These are phyloP conservation scores for Capromys pilorides DNA, from an alignment of 2,797 vertebrate genomes.

Conservation along the genomic window DNA sequence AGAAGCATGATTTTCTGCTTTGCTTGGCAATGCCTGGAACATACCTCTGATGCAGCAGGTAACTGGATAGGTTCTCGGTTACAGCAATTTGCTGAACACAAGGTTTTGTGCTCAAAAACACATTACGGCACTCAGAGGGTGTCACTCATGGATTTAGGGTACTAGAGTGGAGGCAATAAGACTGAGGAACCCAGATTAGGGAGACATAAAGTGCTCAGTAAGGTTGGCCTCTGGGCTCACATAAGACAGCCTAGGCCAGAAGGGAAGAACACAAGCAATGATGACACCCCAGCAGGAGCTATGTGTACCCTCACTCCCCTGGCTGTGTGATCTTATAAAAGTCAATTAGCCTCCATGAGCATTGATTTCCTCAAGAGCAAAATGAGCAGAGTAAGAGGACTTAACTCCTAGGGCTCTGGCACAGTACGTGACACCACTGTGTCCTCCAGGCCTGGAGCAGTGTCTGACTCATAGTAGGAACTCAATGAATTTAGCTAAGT, in stretches of 20 bases:
- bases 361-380: neutral
- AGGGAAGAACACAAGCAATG: neutral
- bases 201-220: neutral
- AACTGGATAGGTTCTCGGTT: slow-evolving; percentile 84
- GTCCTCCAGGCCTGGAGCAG: neutral
- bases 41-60: slow-evolving; percentile 84
- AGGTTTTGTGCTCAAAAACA: slow-evolving; percentile 80
- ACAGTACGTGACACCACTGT: neutral
- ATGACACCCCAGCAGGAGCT: neutral
- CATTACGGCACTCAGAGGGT: slow-evolving; percentile 69
- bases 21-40: slow-evolving; percentile 85
- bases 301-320: neutral
- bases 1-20: slow-evolving; percentile 84
- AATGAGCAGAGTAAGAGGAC: neutral
- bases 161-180: neutral
- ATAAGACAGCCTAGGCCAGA: neutral
- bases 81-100: slow-evolving; percentile 85
- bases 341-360: neutral
- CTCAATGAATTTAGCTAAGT: neutral
- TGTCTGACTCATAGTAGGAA: neutral
- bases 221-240: neutral
- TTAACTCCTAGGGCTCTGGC: neutral
- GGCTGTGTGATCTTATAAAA: slow-evolving; percentile 12
- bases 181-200: neutral
- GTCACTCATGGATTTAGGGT: slow-evolving; percentile 66